Conservation (phyloP, 2,888 invertebrate genomes). For the Synanthedon formicaeformis region DNA sequence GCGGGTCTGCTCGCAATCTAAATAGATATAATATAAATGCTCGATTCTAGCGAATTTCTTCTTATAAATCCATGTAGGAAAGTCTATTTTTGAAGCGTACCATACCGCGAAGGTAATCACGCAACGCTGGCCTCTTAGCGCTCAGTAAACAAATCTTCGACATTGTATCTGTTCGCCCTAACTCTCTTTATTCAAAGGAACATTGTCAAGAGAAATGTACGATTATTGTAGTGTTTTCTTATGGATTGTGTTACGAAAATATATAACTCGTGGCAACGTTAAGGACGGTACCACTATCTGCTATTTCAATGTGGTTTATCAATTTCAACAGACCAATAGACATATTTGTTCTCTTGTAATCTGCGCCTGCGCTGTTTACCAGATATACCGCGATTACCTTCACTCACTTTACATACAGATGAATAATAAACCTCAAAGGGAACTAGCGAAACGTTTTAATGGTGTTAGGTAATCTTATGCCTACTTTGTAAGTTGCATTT, state of each 20-base stretch:
- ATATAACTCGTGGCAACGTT: slow-evolving; percentile 53
- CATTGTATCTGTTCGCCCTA: slow-evolving; percentile 64
- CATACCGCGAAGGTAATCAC: slow-evolving; percentile 37
- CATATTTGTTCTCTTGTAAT: slow-evolving; percentile 38
- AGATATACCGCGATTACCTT: slow-evolving; percentile 19
- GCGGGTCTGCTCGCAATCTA: slow-evolving; percentile 29
- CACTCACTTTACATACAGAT: background rate
- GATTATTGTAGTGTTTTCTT: slow-evolving; percentile 64
- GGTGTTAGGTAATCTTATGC: background rate
- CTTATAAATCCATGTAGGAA: slow-evolving; percentile 33
- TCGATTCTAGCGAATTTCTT: slow-evolving; percentile 24
- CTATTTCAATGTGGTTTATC: slow-evolving; percentile 58
- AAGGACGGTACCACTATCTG: slow-evolving; percentile 52
- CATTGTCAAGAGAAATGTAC: slow-evolving; percentile 67
- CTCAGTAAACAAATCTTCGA: slow-evolving; percentile 64
- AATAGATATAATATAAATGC: slow-evolving; percentile 39
- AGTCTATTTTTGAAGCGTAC: slow-evolving; percentile 39
- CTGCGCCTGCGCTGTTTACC: slow-evolving; percentile 39
- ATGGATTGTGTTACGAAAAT: slow-evolving; percentile 65
- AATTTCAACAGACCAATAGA: slow-evolving; percentile 52
- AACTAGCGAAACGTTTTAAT: background rate
- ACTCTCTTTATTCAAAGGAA: slow-evolving; percentile 67
- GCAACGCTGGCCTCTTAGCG: slow-evolving; percentile 48
- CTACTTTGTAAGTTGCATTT: too few species aligned
- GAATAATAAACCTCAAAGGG: background rate